Evolutionary conservation across 2,797 vertebrate species (phyloP), one percentile per base, ranked within the genome.

Genomic region (Scolopax bukidnonensis): DNA sequence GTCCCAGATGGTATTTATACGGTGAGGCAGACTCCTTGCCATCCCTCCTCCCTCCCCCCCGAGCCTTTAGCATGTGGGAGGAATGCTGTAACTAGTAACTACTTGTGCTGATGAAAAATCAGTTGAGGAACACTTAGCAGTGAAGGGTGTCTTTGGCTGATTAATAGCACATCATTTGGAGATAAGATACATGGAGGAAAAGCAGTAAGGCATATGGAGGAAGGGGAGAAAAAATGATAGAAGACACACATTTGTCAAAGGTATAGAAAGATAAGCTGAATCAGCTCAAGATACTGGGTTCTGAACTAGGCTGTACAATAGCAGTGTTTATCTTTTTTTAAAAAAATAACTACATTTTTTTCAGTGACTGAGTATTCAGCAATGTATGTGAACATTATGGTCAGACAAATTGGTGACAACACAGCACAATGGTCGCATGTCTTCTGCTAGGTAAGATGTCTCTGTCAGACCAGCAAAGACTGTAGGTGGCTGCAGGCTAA

Each of bases 61-160:
- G 30, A 76, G 24, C 36, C 94, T 90, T 76, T 65, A 89, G 65
- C 78, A 68, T 91, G 96, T 97, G 95, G 97, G 97, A 97, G 97
- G 96, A 96, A 91, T 94, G 93, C 89, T 95, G 76, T 95, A 96
- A 97, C 97, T 94, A 97, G 97, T 95, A 97, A 97, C 96, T 97
- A 83, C 97, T 97, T 98, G 96, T 95, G 96, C 93, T 94, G 93
- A 81, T 91, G 94, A 97, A 96, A 96, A 95, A 97, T 97, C 97
- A 96, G 96, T 89, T 90, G 75, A 96, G 87, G 93, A 95, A 96
- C 84, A 65, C 96, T 95, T 94, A 96, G 91, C 92, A 90, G 48
- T 94, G 96, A 96, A 97, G 90, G 87, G 90, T 95, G 96, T 95
- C 92, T 97, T 96, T 83, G 90, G 85, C 84, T 98, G 97, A 98